A percentile compares a stretch with the other conserved stretches of the same genome.
Evolutionary conservation across 1,140 invertebrate species (phyloP).

Genomic region (Drosophila littoralis): DNA sequence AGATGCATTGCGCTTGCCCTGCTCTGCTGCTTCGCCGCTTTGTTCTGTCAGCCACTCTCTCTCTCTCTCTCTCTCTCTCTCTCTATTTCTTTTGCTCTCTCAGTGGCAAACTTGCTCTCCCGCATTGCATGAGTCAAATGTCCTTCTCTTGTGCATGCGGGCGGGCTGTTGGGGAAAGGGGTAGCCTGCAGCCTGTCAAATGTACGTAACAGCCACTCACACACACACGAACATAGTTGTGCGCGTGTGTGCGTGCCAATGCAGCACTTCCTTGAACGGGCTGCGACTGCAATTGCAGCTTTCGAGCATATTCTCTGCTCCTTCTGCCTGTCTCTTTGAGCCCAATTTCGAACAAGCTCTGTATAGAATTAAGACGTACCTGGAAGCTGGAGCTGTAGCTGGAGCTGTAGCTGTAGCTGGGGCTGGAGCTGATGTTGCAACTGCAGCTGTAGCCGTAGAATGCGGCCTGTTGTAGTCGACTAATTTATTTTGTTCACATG

Average conservation of each 20-base stretch:
- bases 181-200: constrained; percentile 1
- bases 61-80: not conserved
- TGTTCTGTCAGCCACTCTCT: not conserved
- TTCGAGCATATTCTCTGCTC: constrained; percentile 17
- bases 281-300: constrained; percentile 2
- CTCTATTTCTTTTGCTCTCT: not conserved
- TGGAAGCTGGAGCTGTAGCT: constrained; percentile 10
- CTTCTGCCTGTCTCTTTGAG: constrained; percentile 1
- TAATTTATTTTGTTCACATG: constrained; percentile 33
- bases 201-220: not conserved
- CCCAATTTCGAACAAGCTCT: not conserved
- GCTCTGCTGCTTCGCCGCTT: not conserved
- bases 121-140: constrained; percentile 57
- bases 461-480: constrained; percentile 1
- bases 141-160: constrained; percentile 43
- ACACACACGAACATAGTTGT: not conserved
- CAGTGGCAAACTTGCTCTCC: constrained; percentile 22
- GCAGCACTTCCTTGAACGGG: constrained; percentile 36
- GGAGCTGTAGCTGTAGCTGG: not conserved
- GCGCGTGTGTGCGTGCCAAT: constrained; percentile 4
- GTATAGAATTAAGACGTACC: constrained; percentile 29
- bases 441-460: constrained; percentile 3
- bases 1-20: constrained; percentile 11
- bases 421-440: constrained; percentile 1
- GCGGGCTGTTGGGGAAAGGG: not conserved